A percentile compares a stretch with the other conserved stretches of the same genome.
phyloP scores from a whole-genome alignment of 1,140 invertebrate genomes.

The Steinernema khuongi region DNA sequence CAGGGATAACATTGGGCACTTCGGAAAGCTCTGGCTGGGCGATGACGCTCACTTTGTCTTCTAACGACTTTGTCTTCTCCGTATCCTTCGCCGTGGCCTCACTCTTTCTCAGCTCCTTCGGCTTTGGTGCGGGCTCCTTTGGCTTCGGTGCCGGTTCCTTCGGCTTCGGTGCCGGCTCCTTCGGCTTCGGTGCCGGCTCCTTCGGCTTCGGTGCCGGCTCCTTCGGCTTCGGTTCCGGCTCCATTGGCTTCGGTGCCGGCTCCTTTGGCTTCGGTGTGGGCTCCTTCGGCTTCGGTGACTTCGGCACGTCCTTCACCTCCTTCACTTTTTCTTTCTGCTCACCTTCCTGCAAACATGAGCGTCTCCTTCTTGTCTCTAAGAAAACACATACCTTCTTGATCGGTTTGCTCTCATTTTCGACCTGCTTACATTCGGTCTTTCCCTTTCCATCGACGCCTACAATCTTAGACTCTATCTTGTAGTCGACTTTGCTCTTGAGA shows the following conservation, averaged over 20 bases:
- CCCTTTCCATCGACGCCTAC: background rate
- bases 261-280: constrained; percentile 5
- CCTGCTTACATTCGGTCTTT: background rate
- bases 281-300: constrained; percentile 14
- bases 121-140: constrained; percentile 15
- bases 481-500: background rate
- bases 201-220: background rate
- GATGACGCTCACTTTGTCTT: background rate
- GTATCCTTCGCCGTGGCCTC: background rate
- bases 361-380: background rate
- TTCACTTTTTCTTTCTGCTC: constrained; percentile 4
- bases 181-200: no score
- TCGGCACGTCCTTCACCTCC: background rate
- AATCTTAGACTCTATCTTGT: background rate
- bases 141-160: background rate
- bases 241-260: constrained; percentile 4
- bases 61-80: background rate
- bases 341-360: background rate
- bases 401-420: background rate
- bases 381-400: no score
- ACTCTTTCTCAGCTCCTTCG: background rate
- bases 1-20: background rate
- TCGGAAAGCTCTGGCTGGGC: background rate
- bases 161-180: background rate
- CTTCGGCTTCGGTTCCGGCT: background rate